Evolutionary conservation across 2,113 vertebrate species (phyloP).

Genomic region (Halichoeres trimaculatus): DNA sequence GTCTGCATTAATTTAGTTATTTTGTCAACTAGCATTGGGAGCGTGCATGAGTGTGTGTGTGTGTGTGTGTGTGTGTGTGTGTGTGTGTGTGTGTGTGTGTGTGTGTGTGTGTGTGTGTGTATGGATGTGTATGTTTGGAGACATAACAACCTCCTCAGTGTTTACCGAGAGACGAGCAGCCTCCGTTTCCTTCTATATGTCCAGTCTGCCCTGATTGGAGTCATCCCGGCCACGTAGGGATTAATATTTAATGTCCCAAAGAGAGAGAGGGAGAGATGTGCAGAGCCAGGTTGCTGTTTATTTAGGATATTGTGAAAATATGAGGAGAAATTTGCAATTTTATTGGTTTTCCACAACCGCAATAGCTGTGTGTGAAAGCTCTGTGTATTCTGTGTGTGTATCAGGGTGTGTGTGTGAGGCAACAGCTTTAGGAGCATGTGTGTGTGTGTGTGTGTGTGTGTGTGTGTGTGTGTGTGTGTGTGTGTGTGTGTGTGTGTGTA

Average conservation of each 20-base stretch:
- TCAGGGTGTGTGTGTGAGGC: slow-evolving; percentile 15
- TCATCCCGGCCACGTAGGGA: slow-evolving; percentile 86
- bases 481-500: slow-evolving; percentile 9
- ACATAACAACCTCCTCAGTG: slow-evolving; percentile 86
- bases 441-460: slow-evolving; percentile 10
- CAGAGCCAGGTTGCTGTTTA: slow-evolving; percentile 92
- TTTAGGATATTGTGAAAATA: slow-evolving; percentile 99
- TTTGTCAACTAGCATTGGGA: slow-evolving; percentile 80
- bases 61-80: slow-evolving; percentile 70
- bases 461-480: not conserved
- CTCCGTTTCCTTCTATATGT: slow-evolving; percentile 62
- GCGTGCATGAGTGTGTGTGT: slow-evolving; percentile 84
- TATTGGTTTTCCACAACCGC: slow-evolving; percentile 89
- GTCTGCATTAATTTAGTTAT: no score
- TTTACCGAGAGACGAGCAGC: slow-evolving; percentile 91
- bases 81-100: no score
- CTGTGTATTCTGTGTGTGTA: slow-evolving; percentile 12
- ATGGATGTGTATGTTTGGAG: no score
- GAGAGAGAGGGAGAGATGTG: slow-evolving; percentile 67
- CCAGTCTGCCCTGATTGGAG: slow-evolving; percentile 78
- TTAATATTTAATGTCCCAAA: slow-evolving; percentile 97
- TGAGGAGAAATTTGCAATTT: slow-evolving; percentile 97
- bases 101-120: no score
- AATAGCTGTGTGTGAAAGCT: slow-evolving; percentile 43
- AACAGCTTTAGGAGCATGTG: slow-evolving; percentile 22